phyloP scores from a whole-genome alignment of 92 coral and sea anemone species.

The Porites rus region DNA sequence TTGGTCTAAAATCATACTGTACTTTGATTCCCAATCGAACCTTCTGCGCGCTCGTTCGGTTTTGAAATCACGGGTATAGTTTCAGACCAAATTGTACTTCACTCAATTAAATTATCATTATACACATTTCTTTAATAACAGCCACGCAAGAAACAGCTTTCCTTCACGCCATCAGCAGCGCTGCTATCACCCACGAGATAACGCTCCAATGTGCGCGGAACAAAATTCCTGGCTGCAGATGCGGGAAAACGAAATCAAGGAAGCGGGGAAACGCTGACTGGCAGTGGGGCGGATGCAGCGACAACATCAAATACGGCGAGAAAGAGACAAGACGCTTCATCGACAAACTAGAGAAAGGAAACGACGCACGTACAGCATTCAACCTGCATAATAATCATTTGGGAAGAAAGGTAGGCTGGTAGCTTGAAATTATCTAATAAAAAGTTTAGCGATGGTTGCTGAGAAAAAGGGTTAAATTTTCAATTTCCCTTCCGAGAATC shows the following conservation, averaged over 20 bases:
- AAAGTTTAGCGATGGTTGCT: no score
- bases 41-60: no score
- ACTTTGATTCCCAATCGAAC: no score
- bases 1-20: no score
- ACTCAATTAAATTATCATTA: no score
- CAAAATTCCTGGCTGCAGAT: constrained; percentile 71
- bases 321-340: constrained; percentile 70
- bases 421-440: no score
- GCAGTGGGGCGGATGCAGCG: constrained; percentile 82
- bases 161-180: constrained; percentile 74
- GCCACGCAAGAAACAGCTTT: constrained; percentile 80
- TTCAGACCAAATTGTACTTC: no score
- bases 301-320: constrained; percentile 78
- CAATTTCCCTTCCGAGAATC: no score
- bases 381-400: constrained; percentile 77
- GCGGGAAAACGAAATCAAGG: constrained; percentile 35
- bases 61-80: no score
- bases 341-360: constrained; percentile 66
- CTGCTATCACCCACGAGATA: constrained; percentile 75
- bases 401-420: constrained; percentile 69
- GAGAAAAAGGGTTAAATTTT: no score
- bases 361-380: constrained; percentile 49
- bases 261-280: constrained; percentile 1
- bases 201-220: constrained; percentile 70
- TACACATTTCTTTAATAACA: not conserved